Conservation (phyloP, 2,113 vertebrate species). For the Pseudorasbora parva region DNA sequence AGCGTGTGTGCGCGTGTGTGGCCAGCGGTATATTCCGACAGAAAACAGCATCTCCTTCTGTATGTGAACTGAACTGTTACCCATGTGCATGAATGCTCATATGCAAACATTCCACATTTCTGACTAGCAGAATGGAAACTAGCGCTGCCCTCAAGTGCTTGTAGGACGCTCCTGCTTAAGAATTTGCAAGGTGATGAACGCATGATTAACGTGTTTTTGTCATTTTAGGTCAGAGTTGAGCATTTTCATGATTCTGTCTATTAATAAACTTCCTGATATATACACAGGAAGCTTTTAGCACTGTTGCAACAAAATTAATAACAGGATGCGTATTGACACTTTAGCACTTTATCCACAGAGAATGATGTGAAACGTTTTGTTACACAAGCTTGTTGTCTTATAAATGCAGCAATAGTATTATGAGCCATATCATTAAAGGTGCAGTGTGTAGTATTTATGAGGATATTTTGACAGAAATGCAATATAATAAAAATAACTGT, state of each 20-base stretch:
- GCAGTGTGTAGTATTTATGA: no score
- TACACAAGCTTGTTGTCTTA: not conserved
- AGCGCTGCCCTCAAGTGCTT: not conserved
- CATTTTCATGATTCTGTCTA: not conserved
- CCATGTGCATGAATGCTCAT: not conserved
- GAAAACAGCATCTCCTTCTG: not conserved
- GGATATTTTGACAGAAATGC: no score
- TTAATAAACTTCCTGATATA: not conserved
- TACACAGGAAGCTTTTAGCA: constrained; percentile 16
- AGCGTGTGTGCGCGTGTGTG: not conserved
- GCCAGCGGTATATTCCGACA: not conserved
- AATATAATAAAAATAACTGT: no score
- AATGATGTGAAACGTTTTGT: not conserved
- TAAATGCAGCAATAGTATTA: not conserved
- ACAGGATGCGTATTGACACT: constrained; percentile 4
- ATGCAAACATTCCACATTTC: not conserved
- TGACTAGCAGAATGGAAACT: not conserved
- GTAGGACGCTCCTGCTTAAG: not conserved
- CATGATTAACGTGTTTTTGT: not conserved
- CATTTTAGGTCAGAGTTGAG: not conserved
- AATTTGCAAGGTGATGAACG: not conserved
- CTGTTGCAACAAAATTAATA: not conserved
- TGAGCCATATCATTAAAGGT: not conserved
- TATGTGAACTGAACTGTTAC: not conserved
- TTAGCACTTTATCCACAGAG: not conserved